Evolutionary conservation across 2,113 vertebrate genomes (phyloP).

Genomic region (Channa argus): DNA sequence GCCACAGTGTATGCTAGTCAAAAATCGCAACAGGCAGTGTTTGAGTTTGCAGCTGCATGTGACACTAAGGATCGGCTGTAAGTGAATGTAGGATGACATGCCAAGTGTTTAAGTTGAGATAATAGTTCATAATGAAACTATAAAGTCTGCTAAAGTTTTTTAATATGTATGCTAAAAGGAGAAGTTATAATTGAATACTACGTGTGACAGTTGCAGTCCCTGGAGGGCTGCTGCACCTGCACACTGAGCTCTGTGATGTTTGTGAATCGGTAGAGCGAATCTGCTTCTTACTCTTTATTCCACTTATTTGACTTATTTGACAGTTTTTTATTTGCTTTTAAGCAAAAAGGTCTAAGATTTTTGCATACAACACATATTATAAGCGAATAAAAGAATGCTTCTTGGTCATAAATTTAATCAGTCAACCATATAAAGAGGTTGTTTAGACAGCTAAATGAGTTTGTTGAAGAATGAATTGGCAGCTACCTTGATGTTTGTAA

Average conservation of each 20-base stretch:
- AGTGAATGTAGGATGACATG: not conserved
- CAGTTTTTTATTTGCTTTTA: no score
- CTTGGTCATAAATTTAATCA: no score
- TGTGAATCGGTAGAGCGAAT: slow-evolving; percentile 15
- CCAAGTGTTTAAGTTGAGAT: not conserved
- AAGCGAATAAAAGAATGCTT: no score
- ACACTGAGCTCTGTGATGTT: not conserved
- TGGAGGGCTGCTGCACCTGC: slow-evolving; percentile 58
- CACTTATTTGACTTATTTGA: no score
- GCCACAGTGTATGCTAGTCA: slow-evolving; percentile 34
- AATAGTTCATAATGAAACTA: not conserved
- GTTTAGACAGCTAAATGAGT: no score
- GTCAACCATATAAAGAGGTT: no score
- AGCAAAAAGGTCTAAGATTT: no score
- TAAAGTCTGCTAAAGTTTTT: not conserved
- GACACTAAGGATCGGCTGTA: not conserved
- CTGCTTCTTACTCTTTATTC: not conserved
- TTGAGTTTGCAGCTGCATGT: slow-evolving; percentile 5
- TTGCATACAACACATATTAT: no score
- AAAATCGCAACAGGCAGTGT: slow-evolving; percentile 53
- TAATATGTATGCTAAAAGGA: not conserved
- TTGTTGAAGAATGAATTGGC: no score
- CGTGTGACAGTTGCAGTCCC: slow-evolving; percentile 65
- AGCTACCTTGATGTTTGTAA: no score
- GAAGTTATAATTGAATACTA: no score